phyloP scores from a whole-genome alignment of 2,797 vertebrate species.

The Gila robusta region DNA sequence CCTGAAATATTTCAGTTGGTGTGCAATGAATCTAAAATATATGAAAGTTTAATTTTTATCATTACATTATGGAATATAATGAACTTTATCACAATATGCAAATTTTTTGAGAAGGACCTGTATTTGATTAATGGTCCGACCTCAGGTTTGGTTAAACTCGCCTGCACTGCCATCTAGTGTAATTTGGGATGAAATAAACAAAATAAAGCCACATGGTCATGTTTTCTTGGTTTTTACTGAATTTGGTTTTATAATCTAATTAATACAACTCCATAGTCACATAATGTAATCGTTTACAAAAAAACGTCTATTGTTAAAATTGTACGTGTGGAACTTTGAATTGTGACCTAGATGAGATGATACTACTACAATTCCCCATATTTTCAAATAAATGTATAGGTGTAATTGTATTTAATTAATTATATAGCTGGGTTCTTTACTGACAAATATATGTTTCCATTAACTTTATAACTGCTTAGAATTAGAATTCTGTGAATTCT shows the following conservation, averaged over 20 bases:
- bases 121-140: neutral
- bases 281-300: neutral
- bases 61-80: too few species aligned
- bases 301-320: neutral
- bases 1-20: too few species aligned
- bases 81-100: too few species aligned
- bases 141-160: neutral
- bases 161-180: constrained; percentile 55
- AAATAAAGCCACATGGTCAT: constrained; percentile 5
- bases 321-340: neutral
- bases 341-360: neutral
- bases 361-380: neutral
- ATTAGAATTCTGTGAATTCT: neutral
- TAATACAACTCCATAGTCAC: neutral
- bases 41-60: too few species aligned
- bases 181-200: neutral
- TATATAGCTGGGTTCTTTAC: neutral
- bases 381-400: neutral
- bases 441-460: neutral
- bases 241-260: neutral
- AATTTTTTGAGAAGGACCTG: too few species aligned
- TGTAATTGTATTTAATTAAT: neutral
- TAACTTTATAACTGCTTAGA: neutral
- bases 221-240: neutral
- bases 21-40: too few species aligned